Conservation (phyloP, 2,888 invertebrate species). For the Noctua janthina region DNA sequence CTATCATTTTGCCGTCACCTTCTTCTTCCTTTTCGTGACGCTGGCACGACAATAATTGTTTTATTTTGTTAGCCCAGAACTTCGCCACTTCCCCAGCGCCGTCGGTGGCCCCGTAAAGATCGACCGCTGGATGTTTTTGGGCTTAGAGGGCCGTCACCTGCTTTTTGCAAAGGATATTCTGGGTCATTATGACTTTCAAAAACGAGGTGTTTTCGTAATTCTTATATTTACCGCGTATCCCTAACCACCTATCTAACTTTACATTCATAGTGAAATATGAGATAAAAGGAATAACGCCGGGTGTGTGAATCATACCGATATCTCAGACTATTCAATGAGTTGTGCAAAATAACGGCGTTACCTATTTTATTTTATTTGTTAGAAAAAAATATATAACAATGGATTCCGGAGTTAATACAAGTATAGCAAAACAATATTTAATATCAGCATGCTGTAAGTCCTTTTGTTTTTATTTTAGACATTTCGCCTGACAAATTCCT, state of each 20-base stretch:
- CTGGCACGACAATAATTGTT: too few species aligned
- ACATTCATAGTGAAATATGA: neutral
- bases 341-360: neutral
- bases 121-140: too few species aligned
- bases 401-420: neutral
- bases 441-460: conserved; percentile 28
- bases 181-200: neutral
- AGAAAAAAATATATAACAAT: neutral
- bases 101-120: too few species aligned
- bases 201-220: neutral
- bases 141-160: too few species aligned
- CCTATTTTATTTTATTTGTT: neutral
- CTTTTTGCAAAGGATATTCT: neutral
- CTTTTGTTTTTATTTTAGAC: neutral
- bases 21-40: too few species aligned
- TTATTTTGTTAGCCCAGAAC: too few species aligned
- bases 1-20: too few species aligned
- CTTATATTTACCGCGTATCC: neutral
- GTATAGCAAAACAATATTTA: conserved; percentile 5
- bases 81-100: too few species aligned
- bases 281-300: neutral
- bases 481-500: too few species aligned
- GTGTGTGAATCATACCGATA: neutral
- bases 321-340: neutral
- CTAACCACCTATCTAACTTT: neutral